phyloP scores from a whole-genome alignment of 2,797 vertebrate genomes.

The Ctenosaura bakeri region DNA sequence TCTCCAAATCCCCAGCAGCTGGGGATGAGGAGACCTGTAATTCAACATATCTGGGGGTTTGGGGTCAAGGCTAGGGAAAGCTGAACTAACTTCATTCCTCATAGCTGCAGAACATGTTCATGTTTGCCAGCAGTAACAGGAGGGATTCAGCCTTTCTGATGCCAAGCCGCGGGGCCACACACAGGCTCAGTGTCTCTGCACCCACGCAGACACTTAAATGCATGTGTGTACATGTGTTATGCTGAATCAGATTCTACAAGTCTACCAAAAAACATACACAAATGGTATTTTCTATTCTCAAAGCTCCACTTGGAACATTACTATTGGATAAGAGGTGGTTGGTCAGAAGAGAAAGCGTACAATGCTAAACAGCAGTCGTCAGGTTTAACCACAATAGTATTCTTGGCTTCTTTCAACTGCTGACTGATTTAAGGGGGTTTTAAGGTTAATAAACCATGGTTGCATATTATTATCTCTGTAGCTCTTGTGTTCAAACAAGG shows the following conservation, averaged over 20 bases:
- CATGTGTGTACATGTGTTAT: background rate
- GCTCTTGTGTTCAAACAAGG: conserved; percentile 56
- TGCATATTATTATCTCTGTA: conserved; percentile 69
- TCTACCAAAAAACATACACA: conserved; percentile 61
- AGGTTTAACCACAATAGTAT: conserved; percentile 71
- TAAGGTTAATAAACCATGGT: conserved; percentile 74
- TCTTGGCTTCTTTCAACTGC: conserved; percentile 72
- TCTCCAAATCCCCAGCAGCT: no score
- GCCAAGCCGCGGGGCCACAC: conserved; percentile 59
- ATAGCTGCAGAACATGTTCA: conserved; percentile 53
- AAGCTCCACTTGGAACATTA: conserved; percentile 48
- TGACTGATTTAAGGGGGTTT: conserved; percentile 73
- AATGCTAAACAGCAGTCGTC: conserved; percentile 65
- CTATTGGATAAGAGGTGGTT: conserved; percentile 50
- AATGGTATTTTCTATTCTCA: conserved; percentile 59
- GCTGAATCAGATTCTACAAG: conserved; percentile 66
- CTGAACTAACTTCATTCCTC: conserved; percentile 28
- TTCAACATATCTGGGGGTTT: background rate
- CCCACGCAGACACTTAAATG: conserved; percentile 25
- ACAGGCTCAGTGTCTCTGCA: conserved; percentile 62
- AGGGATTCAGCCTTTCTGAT: conserved; percentile 29
- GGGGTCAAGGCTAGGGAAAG: background rate
- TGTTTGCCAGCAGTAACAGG: conserved; percentile 60
- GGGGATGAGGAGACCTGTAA: background rate
- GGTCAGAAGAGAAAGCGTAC: conserved; percentile 52